Evolutionary conservation across 2,113 vertebrate species (phyloP).

Genomic region (Hippocampus comes): DNA sequence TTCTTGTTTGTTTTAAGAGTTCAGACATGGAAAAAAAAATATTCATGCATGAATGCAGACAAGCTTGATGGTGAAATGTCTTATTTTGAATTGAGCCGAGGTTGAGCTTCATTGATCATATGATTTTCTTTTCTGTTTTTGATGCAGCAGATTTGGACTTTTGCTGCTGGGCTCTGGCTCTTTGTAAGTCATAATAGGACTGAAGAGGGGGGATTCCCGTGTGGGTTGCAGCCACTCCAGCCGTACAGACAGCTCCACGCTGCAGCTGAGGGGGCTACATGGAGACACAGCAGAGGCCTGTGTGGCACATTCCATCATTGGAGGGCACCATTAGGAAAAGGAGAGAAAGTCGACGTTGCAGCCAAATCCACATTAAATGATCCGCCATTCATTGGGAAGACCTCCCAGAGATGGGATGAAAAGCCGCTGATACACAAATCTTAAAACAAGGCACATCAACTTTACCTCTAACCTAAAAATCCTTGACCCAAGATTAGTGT

Average conservation of each 20-base stretch:
- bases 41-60: slow-evolving; percentile 28
- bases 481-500: slow-evolving; percentile 16
- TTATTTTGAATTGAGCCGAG: slow-evolving; percentile 33
- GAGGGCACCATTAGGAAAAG: slow-evolving; percentile 52
- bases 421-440: slow-evolving; percentile 50
- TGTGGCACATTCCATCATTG: slow-evolving; percentile 89
- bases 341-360: slow-evolving; percentile 78
- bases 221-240: slow-evolving; percentile 86
- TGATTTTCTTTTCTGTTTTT: neutral
- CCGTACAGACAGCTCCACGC: slow-evolving; percentile 67
- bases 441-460: slow-evolving; percentile 38
- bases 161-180: slow-evolving; percentile 16
- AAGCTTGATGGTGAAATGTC: slow-evolving; percentile 40
- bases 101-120: slow-evolving; percentile 19
- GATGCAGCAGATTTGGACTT: slow-evolving; percentile 19
- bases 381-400: slow-evolving; percentile 80
- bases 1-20: slow-evolving; percentile 52
- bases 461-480: slow-evolving; percentile 29
- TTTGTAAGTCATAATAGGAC: slow-evolving; percentile 38
- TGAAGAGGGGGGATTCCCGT: slow-evolving; percentile 74
- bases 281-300: slow-evolving; percentile 84
- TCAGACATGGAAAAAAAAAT: slow-evolving; percentile 36
- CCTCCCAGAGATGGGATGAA: slow-evolving; percentile 80
- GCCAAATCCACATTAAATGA: slow-evolving; percentile 87
- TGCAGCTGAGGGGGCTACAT: slow-evolving; percentile 79